phyloP scores from a whole-genome alignment of 2,797 vertebrate genomes.

The Catamblyrhynchus diadema region DNA sequence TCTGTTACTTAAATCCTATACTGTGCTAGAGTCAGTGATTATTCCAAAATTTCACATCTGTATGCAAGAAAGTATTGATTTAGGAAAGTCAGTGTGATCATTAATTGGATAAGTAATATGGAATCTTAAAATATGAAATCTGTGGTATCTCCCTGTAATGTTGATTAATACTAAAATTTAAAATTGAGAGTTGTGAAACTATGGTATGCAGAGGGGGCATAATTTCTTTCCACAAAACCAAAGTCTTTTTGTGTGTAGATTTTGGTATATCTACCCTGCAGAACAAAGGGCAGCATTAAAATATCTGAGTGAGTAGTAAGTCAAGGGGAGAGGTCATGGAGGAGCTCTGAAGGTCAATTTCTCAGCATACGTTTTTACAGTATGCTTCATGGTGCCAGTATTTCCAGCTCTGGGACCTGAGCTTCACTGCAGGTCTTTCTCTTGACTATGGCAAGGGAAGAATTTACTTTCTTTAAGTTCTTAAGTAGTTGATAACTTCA shows the following conservation, averaged over 20 bases:
- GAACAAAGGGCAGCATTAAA: background rate
- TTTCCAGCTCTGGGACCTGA: background rate
- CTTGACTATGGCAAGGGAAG: background rate
- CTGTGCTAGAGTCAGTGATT: background rate
- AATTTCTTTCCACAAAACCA: background rate
- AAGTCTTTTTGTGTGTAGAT: background rate
- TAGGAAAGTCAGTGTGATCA: background rate
- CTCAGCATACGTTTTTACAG: background rate
- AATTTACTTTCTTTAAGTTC: background rate
- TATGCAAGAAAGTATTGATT: background rate
- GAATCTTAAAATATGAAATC: background rate
- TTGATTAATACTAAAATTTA: background rate
- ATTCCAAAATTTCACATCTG: background rate
- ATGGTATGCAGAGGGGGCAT: background rate
- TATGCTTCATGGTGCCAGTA: background rate
- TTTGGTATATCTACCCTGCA: background rate
- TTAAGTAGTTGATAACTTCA: background rate
- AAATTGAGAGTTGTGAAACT: background rate
- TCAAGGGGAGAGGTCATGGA: background rate
- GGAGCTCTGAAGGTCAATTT: background rate
- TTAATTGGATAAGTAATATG: background rate
- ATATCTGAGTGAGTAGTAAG: accelerated
- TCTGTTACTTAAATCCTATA: background rate
- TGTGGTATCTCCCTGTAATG: background rate
- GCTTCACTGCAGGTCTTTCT: background rate